Conservation (phyloP, 1,140 invertebrate species). For the Daktulosphaira vitifoliae region DNA sequence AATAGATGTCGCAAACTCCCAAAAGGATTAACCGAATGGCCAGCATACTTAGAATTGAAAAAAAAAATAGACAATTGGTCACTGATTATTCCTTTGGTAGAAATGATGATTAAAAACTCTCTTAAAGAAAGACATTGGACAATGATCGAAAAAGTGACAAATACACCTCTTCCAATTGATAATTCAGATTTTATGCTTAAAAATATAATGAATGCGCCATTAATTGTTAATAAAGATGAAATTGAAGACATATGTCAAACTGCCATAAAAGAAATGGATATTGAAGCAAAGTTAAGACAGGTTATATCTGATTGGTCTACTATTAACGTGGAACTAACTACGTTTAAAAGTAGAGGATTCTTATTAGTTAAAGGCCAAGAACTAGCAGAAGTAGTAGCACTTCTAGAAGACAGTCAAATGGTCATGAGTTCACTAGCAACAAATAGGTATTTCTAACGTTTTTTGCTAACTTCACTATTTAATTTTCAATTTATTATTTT, state of each 20-base stretch:
- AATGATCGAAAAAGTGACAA: constrained; percentile 83
- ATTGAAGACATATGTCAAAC: constrained; percentile 98
- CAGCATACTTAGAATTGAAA: constrained; percentile 88
- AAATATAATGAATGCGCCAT: constrained; percentile 87
- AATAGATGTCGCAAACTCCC: constrained; percentile 91
- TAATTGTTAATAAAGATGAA: constrained; percentile 88
- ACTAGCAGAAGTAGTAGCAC: constrained; percentile 86
- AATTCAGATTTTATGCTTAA: constrained; percentile 87
- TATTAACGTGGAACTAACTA: constrained; percentile 85
- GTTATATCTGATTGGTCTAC: constrained; percentile 92
- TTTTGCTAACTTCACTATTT: constrained; percentile 4
- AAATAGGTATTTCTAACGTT: constrained; percentile 67
- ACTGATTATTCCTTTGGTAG: constrained; percentile 89
- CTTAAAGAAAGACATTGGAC: constrained; percentile 97
- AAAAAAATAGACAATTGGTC: constrained; percentile 96
- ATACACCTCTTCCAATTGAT: constrained; percentile 81
- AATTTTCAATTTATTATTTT: not conserved
- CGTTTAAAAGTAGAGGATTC: constrained; percentile 91
- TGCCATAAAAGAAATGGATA: constrained; percentile 95
- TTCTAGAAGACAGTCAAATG: constrained; percentile 93
- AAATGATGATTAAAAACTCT: constrained; percentile 94
- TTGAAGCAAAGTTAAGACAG: constrained; percentile 87
- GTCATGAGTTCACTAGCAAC: constrained; percentile 84
- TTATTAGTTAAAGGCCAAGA: constrained; percentile 84
- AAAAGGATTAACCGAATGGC: constrained; percentile 83